Base-by-base conservation (phyloP, 2,113 vertebrate species). In the Syngnathus scovelli region DNA sequence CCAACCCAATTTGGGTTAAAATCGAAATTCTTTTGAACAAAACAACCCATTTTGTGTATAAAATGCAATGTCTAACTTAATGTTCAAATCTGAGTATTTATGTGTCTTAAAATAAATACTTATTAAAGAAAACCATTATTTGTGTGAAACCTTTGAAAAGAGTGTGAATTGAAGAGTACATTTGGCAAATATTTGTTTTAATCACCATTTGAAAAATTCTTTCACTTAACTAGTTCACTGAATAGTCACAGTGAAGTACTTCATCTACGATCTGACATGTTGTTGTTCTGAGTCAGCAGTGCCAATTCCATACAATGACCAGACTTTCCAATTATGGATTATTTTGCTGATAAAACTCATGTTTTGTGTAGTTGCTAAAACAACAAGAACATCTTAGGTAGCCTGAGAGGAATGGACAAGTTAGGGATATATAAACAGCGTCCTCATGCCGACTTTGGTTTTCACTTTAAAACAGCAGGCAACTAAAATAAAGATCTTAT, bases 361-460 rank as follows among this genome's bases (percentile, higher is more conserved):
- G 7, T 44, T 18, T 46, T 48, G 12, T 58, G 41, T 43, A 33
- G 27, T 33, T 33, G 27, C 27, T 33, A 33, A 33, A 33, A 55
- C 16, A 23, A 41, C 49, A 41, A 18, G 11, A 46, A 16, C 15
- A 36, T 71, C 54, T 46, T 58, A 38, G 7, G 55, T 23, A 67
- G 27, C 71, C 23, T 37, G 18, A 71, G 74, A 67, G 71, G 76
- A 78, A 80, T 74, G 77, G 73, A 71, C 68, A 80, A 51, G 66
- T 59, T 58, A 56, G 56, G 65, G 55, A 80, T 49, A 54, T 68
- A 64, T 36, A 74, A 73, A 54, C 60, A 5, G 61, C 4, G 38
- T 72, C 61, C 55, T 80, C 39, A 77, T 68, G 68, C 69, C 80
- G 68, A 80, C 82, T 82, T 87, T 86, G 84, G 82, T 84, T 85